phyloP scores from a whole-genome alignment of 2,888 invertebrate genomes.

The Adineta ricciae region DNA sequence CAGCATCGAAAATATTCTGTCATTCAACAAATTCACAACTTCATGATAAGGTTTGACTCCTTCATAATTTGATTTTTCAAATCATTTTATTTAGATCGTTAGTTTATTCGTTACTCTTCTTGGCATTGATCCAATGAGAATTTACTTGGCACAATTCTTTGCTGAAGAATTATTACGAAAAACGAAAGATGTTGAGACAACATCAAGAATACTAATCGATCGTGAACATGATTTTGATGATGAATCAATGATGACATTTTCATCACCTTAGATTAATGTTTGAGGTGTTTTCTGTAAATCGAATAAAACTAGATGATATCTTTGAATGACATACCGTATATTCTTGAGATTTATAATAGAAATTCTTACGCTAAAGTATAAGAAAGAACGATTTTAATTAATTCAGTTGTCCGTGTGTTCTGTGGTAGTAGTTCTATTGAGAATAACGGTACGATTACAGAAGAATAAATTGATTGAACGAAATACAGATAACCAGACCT shows the following conservation, averaged over 20 bases:
- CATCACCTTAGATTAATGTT: too few relatives aligned
- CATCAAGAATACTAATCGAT: background rate
- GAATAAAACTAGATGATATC: too few relatives aligned
- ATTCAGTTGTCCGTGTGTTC: too few relatives aligned
- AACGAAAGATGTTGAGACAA: background rate
- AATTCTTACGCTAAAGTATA: too few relatives aligned
- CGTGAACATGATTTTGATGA: background rate
- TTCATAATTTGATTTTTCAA: background rate
- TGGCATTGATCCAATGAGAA: constrained; percentile 13
- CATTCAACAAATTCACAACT: background rate
- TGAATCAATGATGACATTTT: background rate
- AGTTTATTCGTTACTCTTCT: background rate
- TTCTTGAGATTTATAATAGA: too few relatives aligned
- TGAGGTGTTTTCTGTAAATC: too few relatives aligned
- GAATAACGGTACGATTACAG: too few relatives aligned
- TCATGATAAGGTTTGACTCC: background rate
- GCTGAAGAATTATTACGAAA: background rate
- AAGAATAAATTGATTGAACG: too few relatives aligned
- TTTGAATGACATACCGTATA: too few relatives aligned
- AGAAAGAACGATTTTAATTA: too few relatives aligned
- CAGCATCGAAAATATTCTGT: constrained; percentile 4
- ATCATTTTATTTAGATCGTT: background rate
- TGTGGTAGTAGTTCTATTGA: too few relatives aligned
- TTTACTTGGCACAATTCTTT: constrained; percentile 1
- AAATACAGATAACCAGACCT: too few relatives aligned